Evolutionary conservation across 2,797 vertebrate species (phyloP).

Genomic region (Smutsia temminckii): DNA sequence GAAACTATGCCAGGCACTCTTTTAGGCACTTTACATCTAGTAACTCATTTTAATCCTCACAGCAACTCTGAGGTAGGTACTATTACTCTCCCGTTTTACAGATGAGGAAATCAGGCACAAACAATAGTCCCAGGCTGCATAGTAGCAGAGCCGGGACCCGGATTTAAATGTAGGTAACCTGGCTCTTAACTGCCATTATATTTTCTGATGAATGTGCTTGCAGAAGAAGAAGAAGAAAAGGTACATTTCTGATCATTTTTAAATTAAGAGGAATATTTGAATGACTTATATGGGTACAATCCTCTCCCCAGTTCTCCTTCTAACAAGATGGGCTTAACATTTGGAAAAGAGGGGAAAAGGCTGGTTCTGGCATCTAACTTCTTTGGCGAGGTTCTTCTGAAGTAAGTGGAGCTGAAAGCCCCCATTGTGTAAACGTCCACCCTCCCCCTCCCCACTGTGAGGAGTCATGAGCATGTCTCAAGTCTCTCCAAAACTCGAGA

Average conservation of each 20-base stretch:
- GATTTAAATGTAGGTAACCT: background rate
- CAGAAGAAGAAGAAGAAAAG: background rate
- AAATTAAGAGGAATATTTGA: constrained; percentile 11
- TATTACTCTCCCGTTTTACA: background rate
- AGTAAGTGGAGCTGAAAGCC: constrained; percentile 54
- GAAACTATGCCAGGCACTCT: background rate
- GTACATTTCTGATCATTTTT: background rate
- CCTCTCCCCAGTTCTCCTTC: background rate
- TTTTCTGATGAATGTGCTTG: background rate
- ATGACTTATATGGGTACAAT: background rate
- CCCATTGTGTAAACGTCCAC: constrained; percentile 20
- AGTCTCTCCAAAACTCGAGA: background rate
- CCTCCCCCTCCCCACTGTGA: background rate
- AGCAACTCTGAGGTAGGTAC: background rate
- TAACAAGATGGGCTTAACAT: background rate
- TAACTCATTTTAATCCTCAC: background rate
- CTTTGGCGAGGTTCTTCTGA: background rate
- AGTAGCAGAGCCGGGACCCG: background rate
- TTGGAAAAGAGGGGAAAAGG: background rate
- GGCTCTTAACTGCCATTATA: background rate
- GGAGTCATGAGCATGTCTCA: constrained; percentile 17
- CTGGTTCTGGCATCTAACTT: background rate
- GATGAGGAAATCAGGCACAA: background rate
- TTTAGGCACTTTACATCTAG: background rate
- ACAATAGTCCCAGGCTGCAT: background rate